Percentiles rank a stretch among this genome's conserved stretches.
Conservation (phyloP, 2,113 vertebrate species). For the Scopus umbretta region DNA sequence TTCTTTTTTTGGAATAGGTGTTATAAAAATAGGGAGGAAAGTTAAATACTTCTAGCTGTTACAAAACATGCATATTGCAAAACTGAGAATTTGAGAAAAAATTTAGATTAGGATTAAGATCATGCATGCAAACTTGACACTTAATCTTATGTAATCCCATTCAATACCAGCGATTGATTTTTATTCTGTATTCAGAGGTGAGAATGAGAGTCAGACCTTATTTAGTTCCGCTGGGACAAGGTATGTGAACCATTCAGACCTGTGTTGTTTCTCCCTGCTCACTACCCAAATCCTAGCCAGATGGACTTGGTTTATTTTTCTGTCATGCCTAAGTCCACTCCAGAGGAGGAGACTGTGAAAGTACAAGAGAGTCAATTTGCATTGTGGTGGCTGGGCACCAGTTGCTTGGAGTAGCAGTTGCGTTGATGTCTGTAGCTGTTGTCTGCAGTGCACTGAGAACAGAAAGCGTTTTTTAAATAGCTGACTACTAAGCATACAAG, state of each 20-base stretch:
- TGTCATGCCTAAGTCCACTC: background rate
- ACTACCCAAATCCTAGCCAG: background rate
- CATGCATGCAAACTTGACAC: background rate
- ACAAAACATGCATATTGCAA: background rate
- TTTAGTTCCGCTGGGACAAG: background rate
- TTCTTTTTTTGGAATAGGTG: background rate
- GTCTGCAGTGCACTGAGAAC: background rate
- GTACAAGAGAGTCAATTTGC: background rate
- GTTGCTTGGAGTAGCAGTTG: background rate
- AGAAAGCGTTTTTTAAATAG: background rate
- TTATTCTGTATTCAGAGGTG: background rate
- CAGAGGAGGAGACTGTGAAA: background rate
- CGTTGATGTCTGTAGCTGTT: background rate
- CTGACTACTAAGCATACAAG: background rate
- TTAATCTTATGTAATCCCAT: background rate
- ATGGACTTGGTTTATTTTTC: background rate
- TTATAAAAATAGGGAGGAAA: background rate
- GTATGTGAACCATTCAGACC: background rate
- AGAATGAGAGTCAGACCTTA: background rate
- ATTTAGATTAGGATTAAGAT: background rate
- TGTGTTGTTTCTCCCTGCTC: background rate
- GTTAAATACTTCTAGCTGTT: background rate
- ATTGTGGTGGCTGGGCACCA: background rate
- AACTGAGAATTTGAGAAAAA: background rate
- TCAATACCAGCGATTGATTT: background rate